Base-by-base conservation (phyloP, 2,113 vertebrate genomes). In the Microcebus lehilahytsara region DNA sequence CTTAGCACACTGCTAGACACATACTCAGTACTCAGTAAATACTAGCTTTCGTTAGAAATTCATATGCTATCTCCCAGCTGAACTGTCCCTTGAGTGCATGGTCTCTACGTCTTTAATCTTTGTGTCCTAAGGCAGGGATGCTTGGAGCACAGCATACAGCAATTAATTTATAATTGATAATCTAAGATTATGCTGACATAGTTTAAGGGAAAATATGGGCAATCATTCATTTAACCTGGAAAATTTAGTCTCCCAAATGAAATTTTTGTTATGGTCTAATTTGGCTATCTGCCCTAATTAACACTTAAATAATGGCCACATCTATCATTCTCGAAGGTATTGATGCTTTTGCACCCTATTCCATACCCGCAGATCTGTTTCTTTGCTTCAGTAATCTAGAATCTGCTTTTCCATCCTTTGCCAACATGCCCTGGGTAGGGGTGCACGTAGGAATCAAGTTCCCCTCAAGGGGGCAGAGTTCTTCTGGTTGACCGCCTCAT, bases 231-330 rank as follows among this genome's bases (percentile, higher is more conserved):
- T 94, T 96, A 95, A 86, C 32, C 49, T 86, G 62, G 72, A 85
- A 94, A 93, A 87, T 84, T 84, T 64, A 27, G 46, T 80, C 69
- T 95, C 17, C 49, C 81, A 94, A 88, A 86, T 86, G 83, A 77
- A 95, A 91, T 81, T 95, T 95, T 92, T 88, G 46, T 88, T 93
- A 30, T 62, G 25, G 7, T 77, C 46, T 92, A 84, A 96, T 95
- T 95, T 91, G 72, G 66, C 93, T 93, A 92, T 95, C 66, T 93
- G 60, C 5, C 51, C 67, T 94, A 69, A 96, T 93, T 92, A 93
- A 95, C 30, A 37, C 62, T 92, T 84, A 74, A 85, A 42, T 67
- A 84, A 81, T 74, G 53, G 64, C 80, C 46, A 23, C 46, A 85
- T 87, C 46, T 69, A 37, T 95, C 81, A 80, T 85, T 93, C 42